These are phyloP conservation scores for Lasiurus cinereus DNA, from an alignment of 2,113 vertebrate species.

Conservation along the genomic window DNA sequence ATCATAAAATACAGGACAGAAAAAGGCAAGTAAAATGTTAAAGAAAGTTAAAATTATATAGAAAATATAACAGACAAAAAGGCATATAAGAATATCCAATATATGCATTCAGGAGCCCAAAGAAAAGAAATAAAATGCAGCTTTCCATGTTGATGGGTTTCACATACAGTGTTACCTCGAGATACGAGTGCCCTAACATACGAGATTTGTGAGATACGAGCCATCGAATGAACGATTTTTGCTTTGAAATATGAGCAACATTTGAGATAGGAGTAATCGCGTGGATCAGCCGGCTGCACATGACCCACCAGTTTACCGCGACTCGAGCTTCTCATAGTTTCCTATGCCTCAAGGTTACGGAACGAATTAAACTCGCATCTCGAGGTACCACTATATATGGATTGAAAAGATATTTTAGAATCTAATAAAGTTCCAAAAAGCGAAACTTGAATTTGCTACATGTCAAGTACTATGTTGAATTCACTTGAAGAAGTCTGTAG, in stretches of 20 bases:
- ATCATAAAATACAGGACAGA: neutral
- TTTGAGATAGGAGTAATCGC: no score
- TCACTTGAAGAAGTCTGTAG: neutral
- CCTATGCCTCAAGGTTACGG: no score
- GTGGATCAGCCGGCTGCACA: no score
- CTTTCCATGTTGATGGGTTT: neutral
- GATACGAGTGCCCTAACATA: no score
- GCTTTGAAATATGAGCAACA: no score
- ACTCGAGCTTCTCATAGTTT: no score
- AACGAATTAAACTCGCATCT: no score
- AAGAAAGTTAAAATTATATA: neutral
- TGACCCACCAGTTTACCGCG: no score
- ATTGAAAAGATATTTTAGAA: neutral
- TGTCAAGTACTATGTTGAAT: neutral
- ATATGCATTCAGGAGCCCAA: neutral
- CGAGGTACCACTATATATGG: no score
- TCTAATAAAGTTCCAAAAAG: neutral
- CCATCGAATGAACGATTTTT: no score
- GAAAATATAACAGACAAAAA: neutral
- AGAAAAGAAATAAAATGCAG: neutral
- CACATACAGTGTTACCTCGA: no score
- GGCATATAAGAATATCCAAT: neutral
- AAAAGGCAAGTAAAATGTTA: neutral
- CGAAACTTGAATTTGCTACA: neutral
- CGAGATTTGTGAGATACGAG: no score